Conservation (phyloP, 1,140 invertebrate genomes). For the Rhagoletis pomonella region DNA sequence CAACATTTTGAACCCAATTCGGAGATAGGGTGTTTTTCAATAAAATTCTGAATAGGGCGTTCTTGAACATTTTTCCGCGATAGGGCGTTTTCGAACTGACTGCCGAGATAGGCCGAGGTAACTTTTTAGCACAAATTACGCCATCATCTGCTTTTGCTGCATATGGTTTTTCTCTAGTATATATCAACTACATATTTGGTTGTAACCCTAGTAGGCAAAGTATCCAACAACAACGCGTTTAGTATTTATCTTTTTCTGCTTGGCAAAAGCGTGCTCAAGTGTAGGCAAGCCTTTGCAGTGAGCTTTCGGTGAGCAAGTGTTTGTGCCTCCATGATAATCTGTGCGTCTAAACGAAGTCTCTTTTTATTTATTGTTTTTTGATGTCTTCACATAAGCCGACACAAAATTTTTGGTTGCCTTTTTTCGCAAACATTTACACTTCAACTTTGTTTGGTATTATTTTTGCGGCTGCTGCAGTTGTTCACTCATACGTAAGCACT, state of each 20-base stretch:
- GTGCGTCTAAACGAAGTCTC: neutral
- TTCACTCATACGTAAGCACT: neutral
- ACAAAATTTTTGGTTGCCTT: neutral
- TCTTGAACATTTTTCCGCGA: too few species aligned
- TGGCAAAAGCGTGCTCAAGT: constrained; percentile 29
- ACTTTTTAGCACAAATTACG: too few species aligned
- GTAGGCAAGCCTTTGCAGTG: neutral
- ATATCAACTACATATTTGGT: too few species aligned
- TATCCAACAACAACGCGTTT: neutral
- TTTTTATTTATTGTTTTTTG: neutral
- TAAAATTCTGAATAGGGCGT: too few species aligned
- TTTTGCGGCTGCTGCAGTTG: neutral
- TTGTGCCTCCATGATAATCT: neutral
- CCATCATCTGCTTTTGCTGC: too few species aligned
- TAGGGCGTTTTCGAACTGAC: too few species aligned
- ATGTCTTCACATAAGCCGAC: neutral
- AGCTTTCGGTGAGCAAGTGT: too few species aligned
- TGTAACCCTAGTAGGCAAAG: neutral
- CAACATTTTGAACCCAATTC: too few species aligned
- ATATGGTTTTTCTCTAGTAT: too few species aligned
- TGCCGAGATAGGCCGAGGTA: too few species aligned
- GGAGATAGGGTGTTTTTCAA: too few species aligned
- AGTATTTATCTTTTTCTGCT: neutral
- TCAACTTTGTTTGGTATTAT: neutral
- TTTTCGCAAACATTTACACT: neutral